Percentiles rank a stretch among this genome's conserved stretches.
Evolutionary conservation across 2,113 vertebrate species (phyloP).

Genomic region (Halichoerus grypus): DNA sequence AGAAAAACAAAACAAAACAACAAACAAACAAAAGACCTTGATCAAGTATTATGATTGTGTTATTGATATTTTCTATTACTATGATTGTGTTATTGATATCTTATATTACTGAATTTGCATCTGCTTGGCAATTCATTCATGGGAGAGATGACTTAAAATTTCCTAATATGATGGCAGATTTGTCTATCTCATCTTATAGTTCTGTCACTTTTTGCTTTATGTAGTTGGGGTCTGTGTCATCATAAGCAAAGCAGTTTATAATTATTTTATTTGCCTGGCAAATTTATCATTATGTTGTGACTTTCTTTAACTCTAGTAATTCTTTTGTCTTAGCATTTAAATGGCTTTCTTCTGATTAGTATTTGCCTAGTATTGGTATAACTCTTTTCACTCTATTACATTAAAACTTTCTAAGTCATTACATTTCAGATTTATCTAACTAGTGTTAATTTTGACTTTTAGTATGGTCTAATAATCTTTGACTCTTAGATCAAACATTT

Average conservation of each 20-base stretch:
- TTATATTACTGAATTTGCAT: neutral
- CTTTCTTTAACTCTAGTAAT: neutral
- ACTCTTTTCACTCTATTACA: neutral
- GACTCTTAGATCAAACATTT: neutral
- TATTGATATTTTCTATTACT: neutral
- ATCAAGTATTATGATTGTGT: neutral
- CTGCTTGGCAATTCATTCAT: neutral
- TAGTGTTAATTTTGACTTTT: neutral
- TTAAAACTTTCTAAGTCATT: neutral
- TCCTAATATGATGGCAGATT: neutral
- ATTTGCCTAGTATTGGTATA: neutral
- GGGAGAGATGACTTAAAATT: neutral
- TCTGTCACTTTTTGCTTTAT: neutral
- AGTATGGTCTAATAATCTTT: neutral
- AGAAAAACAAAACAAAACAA: neutral
- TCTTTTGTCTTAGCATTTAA: neutral
- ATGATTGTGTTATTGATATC: neutral
- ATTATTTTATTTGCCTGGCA: neutral
- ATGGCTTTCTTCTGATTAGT: neutral
- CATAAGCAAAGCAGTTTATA: neutral
- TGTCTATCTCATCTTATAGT: neutral
- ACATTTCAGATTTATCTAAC: neutral
- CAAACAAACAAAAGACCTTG: neutral
- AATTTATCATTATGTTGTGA: neutral
- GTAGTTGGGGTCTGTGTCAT: neutral